These are phyloP conservation scores for Hyles euphorbiae DNA, from an alignment of 1,140 invertebrate species.

Conservation along the genomic window DNA sequence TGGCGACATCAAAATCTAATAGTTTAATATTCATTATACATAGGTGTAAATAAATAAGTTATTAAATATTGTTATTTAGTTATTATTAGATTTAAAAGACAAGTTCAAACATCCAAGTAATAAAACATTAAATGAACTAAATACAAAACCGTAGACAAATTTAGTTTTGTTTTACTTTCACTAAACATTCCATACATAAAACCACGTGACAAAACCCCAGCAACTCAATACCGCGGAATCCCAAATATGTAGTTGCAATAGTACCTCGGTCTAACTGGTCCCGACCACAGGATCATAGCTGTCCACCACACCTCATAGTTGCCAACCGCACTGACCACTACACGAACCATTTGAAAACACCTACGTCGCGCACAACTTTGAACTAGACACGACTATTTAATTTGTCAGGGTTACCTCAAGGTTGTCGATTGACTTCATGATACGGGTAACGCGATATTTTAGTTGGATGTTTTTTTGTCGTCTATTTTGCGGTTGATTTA, in stretches of 20 bases:
- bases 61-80: no score
- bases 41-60: no score
- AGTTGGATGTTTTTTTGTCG: not conserved
- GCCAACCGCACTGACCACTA: slow-evolving; percentile 10
- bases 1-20: no score
- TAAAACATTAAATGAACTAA: no score
- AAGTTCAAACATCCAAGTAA: no score
- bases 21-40: no score
- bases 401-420: slow-evolving; percentile 1
- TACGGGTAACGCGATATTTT: slow-evolving; percentile 5
- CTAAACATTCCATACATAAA: no score
- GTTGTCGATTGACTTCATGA: not conserved
- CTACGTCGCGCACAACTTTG: not conserved
- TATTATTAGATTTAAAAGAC: no score
- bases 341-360: slow-evolving; percentile 3
- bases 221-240: slow-evolving; percentile 45
- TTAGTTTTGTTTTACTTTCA: no score
- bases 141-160: no score
- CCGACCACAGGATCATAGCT: slow-evolving; percentile 36
- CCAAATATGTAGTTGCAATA: slow-evolving; percentile 56
- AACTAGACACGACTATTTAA: not conserved
- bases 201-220: slow-evolving; percentile 10
- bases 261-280: slow-evolving; percentile 51
- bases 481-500: slow-evolving; percentile 6
- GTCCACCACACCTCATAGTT: slow-evolving; percentile 11